Evolutionary conservation across 2,888 invertebrate genomes (phyloP).

Genomic region (Hedychridium roseum): DNA sequence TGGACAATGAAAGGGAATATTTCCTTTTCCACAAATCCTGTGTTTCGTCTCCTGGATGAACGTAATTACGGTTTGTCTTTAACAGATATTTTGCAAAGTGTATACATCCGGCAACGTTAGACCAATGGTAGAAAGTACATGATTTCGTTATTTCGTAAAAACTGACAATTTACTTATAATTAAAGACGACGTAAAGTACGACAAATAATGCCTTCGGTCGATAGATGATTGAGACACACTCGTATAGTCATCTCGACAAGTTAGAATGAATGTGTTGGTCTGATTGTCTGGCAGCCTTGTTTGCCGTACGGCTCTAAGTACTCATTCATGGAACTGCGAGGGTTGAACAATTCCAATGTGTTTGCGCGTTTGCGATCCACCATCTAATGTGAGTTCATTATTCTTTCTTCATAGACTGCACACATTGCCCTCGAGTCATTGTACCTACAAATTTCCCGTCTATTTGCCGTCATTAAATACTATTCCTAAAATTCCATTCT

Average conservation of each 20-base stretch:
- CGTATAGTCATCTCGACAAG: background rate
- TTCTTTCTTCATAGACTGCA: too few species aligned
- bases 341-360: background rate
- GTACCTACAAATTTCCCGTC: too few species aligned
- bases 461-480: too few species aligned
- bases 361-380: background rate
- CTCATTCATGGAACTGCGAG: conserved; percentile 19
- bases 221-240: background rate
- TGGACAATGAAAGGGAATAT: too few species aligned
- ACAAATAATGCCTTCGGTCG: conserved; percentile 1
- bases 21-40: too few species aligned
- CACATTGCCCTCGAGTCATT: too few species aligned
- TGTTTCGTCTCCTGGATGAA: too few species aligned
- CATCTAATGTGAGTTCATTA: background rate
- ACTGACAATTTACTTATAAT: conserved; percentile 12
- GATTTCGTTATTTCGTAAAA: conserved; percentile 10
- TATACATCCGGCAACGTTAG: too few species aligned
- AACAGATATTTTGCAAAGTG: too few species aligned
- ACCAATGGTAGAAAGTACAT: too few species aligned
- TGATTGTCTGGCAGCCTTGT: conserved; percentile 25
- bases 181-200: background rate
- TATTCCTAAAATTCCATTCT: too few species aligned
- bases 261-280: conserved; percentile 1
- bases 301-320: conserved; percentile 26
- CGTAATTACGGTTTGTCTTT: too few species aligned